Base-by-base conservation (phyloP, 2,888 invertebrate genomes). In the Sminthurides aquaticus region DNA sequence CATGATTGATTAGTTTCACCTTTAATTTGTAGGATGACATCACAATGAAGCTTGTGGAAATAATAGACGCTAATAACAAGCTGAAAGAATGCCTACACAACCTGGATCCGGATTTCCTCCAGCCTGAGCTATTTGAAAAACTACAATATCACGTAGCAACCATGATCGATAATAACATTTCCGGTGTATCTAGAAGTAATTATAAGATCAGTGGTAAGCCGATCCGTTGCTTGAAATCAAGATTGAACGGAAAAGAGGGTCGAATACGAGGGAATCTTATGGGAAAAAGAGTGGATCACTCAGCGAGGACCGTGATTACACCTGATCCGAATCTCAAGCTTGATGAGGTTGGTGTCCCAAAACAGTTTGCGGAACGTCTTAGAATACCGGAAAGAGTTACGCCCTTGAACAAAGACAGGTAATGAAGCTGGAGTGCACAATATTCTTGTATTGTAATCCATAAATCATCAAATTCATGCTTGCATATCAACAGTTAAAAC, bases 231-330 rank as follows among this genome's bases (percentile, higher is more conserved):
- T 84, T 99, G 60, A 99, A 98, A 79, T 91, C 96, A 2, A 86
- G 99, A 55, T 79, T 91, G 56, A 98, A 98, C 81, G 97, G 98
- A 24, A 99, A 99, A 78, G 98, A 99, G 85, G 99, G 99, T 0
- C 85, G 99, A 76, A 97, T 99, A 76, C 85, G 99, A 79, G 99
- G 99, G 75, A 99, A 99, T 80, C 85, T 99, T 75, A 99, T 99
- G 99, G 99, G 99, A 61, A 99, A 98, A 79, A 93, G 99, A 82
- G 99, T 99, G 0, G 99, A 99, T 78, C 99, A 99, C 79, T 98
- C 97, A 0, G 99, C 97, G 3, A 88, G 99, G 79, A 99, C 99
- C 76, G 99, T 99, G 76, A 94, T 94, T 77, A 97, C 95, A 25
- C 95, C 94, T 0, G 94, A 94, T 83, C 94, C 94, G 0, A 94